A percentile compares a stretch with the other conserved stretches of the same genome.
Evolutionary conservation across 1,140 invertebrate species (phyloP).

Genomic region (Bombus sylvicola): DNA sequence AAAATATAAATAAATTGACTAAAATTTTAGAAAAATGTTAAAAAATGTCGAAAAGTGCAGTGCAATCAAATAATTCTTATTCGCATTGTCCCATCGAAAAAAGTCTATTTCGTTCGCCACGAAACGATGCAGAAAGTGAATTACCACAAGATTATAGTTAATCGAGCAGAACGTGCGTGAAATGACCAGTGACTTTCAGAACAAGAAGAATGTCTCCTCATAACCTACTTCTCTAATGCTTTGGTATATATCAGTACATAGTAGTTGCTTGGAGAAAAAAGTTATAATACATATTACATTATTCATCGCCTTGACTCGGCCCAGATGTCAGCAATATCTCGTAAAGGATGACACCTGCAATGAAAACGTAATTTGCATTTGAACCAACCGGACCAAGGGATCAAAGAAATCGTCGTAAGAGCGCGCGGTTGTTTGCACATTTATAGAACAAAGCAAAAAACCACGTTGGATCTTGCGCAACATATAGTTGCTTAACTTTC

Average conservation of each 20-base stretch:
- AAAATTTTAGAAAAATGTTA: not conserved
- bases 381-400: not conserved
- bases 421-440: not conserved
- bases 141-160: not conserved
- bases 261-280: not conserved
- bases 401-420: not conserved
- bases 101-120: too few relatives aligned
- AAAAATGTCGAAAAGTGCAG: not conserved
- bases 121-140: constrained; percentile 30
- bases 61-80: not conserved
- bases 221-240: constrained; percentile 29
- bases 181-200: not conserved
- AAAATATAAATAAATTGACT: not conserved
- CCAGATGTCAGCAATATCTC: constrained; percentile 2
- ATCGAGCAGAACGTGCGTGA: not conserved
- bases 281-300: constrained; percentile 12
- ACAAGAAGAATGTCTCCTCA: not conserved
- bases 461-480: not conserved
- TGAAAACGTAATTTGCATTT: constrained; percentile 43
- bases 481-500: constrained; percentile 22
- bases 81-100: not conserved
- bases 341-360: constrained; percentile 16
- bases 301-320: constrained; percentile 59
- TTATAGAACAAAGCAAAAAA: not conserved
- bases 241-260: not conserved